Percentiles rank a stretch among this genome's conserved stretches.
Conservation (phyloP, 2,113 vertebrate genomes). For the Rhinolophus ferrumequinum region DNA sequence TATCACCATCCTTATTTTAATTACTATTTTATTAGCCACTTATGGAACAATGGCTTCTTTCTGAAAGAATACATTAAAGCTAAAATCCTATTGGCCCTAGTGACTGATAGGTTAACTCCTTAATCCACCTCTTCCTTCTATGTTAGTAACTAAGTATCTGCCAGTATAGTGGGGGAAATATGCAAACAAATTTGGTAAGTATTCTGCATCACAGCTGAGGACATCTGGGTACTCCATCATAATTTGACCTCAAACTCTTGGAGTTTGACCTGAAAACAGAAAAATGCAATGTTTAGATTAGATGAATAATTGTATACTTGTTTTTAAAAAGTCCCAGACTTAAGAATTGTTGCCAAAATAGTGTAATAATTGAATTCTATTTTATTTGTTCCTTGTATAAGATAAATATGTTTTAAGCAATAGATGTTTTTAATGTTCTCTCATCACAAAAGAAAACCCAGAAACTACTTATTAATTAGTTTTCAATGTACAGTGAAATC, state of each 20-base stretch:
- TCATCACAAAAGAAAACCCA: constrained; percentile 34
- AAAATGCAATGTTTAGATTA: constrained; percentile 73
- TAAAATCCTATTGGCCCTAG: background rate
- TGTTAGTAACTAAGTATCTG: constrained; percentile 45
- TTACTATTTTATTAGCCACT: constrained; percentile 9
- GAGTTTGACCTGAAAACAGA: constrained; percentile 65
- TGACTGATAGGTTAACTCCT: background rate
- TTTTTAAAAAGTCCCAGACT: constrained; percentile 53
- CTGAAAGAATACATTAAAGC: constrained; percentile 29
- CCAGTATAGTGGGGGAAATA: constrained; percentile 49
- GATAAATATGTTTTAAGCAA: constrained; percentile 47
- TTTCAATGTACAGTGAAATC: constrained; percentile 48
- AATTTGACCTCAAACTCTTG: constrained; percentile 63
- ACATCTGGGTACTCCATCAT: constrained; percentile 67
- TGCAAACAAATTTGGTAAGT: constrained; percentile 57
- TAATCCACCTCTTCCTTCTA: background rate
- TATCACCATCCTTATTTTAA: background rate
- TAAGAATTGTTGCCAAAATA: constrained; percentile 57
- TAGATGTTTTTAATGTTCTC: constrained; percentile 29
- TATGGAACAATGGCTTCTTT: background rate
- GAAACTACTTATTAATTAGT: constrained; percentile 43
- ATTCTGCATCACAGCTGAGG: constrained; percentile 69
- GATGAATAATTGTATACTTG: constrained; percentile 65
- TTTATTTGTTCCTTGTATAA: constrained; percentile 46
- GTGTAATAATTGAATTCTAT: constrained; percentile 9